Evolutionary conservation across 2,888 invertebrate genomes (phyloP), one percentile per base, ranked within the genome.

Genomic region (Sepioteuthis lessoniana): DNA sequence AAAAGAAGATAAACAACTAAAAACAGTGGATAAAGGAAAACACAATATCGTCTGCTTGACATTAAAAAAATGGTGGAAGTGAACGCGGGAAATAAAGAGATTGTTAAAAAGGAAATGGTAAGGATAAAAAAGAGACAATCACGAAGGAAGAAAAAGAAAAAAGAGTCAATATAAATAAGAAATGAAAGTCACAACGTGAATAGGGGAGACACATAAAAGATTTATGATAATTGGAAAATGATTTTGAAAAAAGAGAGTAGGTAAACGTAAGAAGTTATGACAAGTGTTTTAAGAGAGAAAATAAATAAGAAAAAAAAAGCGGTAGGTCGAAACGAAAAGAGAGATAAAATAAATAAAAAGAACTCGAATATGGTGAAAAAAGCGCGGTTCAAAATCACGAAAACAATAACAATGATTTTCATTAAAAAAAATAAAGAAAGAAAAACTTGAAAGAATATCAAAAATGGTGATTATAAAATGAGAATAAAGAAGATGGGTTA

Each of bases 261-360:
- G n/a, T 76, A 76, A 35, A 16, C 76, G 19, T 3, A n/a, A 76
- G 25, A 76, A 19, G n/a, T 35, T 35, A 16, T n/a, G 76, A 76
- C 76, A 76, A 76, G 76, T 76, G n/a, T 76, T 76, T 35, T n/a
- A 76, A 76, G n/a, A n/a, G 76, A 76, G n/a, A n/a, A 76, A 76
- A 50, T 50, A 50, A 10, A 76, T 1, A 28, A 60, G 28, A 60
- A 76, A 0, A 16, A 76, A 35, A 76, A 76, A 76, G n/a, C 16
- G n/a, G 76, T 2, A 5, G 25, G 7, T 55, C 19, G 76, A 76
- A n/a, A 76, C n/a, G 13, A 19, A 76, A 76, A 76, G 16, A 35
- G 0, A 16, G n/a, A 76, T n/a, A 13, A 76, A n/a, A n/a, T 35
- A 16, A 13, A 76, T 35, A 76, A 16, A 35, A 76, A 76, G 50